These are phyloP conservation scores for Aporophyla lueneburgensis DNA, from an alignment of 2,888 invertebrate species.

Conservation along the genomic window DNA sequence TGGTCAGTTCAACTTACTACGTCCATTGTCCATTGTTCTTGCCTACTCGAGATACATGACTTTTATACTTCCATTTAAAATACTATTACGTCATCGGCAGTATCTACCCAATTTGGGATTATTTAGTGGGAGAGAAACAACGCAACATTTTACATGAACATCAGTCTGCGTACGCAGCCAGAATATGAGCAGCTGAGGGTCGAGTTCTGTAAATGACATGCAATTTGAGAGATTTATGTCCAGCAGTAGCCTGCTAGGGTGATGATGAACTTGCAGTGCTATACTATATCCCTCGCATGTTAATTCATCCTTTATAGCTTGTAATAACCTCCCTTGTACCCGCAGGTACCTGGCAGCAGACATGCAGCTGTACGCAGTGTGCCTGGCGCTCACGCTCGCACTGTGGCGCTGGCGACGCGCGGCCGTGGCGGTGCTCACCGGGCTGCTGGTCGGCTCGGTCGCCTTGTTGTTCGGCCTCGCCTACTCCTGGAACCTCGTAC, in stretches of 20 bases:
- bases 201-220: too few species aligned
- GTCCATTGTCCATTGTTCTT: not conserved
- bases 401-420: slow-evolving; percentile 77
- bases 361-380: slow-evolving; percentile 85
- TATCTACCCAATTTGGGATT: not conserved
- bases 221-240: not conserved
- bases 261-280: not conserved
- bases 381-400: slow-evolving; percentile 78
- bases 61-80: not conserved
- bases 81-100: not conserved
- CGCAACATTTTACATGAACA: not conserved
- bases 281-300: not conserved
- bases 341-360: slow-evolving; percentile 87
- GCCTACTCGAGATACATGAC: not conserved
- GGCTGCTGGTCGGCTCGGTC: slow-evolving; percentile 72
- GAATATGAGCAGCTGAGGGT: not conserved
- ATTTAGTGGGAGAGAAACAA: not conserved
- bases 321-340: not conserved
- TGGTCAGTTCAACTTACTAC: slow-evolving; percentile 75
- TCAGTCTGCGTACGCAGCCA: not conserved
- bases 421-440: slow-evolving; percentile 73
- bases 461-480: slow-evolving; percentile 75
- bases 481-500: slow-evolving; percentile 81
- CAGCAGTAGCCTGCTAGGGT: not conserved
- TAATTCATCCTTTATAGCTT: not conserved